Evolutionary conservation across 2,113 vertebrate genomes (phyloP).

Genomic region (Lycaon pictus): DNA sequence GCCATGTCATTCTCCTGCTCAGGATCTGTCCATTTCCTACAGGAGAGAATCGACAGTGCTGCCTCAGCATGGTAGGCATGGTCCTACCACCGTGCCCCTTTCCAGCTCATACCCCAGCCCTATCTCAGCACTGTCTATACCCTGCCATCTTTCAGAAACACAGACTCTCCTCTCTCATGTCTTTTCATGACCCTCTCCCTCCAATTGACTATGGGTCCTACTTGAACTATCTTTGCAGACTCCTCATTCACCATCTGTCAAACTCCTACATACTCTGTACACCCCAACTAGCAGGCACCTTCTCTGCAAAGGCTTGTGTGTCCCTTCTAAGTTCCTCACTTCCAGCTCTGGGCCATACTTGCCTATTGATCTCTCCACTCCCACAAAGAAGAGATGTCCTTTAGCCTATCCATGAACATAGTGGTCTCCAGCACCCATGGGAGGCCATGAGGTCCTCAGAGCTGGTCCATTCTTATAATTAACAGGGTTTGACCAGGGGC

Average conservation of each 20-base stretch:
- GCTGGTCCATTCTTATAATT: background rate
- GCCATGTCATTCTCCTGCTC: background rate
- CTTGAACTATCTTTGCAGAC: background rate
- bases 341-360: background rate
- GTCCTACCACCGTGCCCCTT: too few relatives aligned
- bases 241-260: background rate
- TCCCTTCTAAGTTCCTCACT: background rate
- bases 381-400: background rate
- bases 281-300: background rate
- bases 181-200: background rate
- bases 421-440: background rate
- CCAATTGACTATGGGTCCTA: background rate
- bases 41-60: background rate
- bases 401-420: background rate
- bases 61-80: background rate
- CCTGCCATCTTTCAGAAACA: background rate
- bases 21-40: background rate
- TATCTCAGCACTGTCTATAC: background rate
- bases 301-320: background rate
- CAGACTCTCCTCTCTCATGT: background rate
- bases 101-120: background rate
- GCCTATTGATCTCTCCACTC: background rate
- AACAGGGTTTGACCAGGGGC: background rate
- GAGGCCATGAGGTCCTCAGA: background rate
- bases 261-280: background rate